Conservation (phyloP, 2,888 invertebrate species). For the Sialis lutaria region DNA sequence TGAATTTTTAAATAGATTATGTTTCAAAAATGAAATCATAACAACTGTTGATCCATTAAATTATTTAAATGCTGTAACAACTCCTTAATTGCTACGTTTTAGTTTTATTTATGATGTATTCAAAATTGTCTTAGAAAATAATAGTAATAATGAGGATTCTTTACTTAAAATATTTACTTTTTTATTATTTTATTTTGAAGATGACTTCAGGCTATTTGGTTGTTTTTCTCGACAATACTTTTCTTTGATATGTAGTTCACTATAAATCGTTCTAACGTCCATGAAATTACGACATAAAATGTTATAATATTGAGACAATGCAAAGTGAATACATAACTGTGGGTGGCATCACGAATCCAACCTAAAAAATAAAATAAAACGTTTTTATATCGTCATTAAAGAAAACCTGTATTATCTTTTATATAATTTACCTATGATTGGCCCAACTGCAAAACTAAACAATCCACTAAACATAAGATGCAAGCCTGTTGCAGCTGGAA, state of each 20-base stretch:
- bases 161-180: too few relatives aligned
- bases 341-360: conserved; percentile 41
- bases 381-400: background rate
- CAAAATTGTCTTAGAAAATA: too few relatives aligned
- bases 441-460: conserved; percentile 41
- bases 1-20: too few relatives aligned
- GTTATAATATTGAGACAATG: conserved; percentile 49
- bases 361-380: conserved; percentile 25
- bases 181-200: too few relatives aligned
- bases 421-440: conserved; percentile 42
- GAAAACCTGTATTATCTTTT: background rate
- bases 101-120: too few relatives aligned
- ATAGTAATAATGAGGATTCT: too few relatives aligned
- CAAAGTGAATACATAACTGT: conserved; percentile 38
- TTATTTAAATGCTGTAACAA: too few relatives aligned
- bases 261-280: conserved; percentile 36
- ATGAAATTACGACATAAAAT: conserved; percentile 41
- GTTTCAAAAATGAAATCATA: too few relatives aligned
- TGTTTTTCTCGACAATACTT: background rate
- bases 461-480: conserved; percentile 49
- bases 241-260: conserved; percentile 9
- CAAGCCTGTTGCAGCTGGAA: conserved; percentile 53
- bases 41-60: too few relatives aligned
- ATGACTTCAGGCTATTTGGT: background rate
- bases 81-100: too few relatives aligned